phyloP scores from a whole-genome alignment of 2,888 invertebrate genomes.

The Caenorhabditis sp. region DNA sequence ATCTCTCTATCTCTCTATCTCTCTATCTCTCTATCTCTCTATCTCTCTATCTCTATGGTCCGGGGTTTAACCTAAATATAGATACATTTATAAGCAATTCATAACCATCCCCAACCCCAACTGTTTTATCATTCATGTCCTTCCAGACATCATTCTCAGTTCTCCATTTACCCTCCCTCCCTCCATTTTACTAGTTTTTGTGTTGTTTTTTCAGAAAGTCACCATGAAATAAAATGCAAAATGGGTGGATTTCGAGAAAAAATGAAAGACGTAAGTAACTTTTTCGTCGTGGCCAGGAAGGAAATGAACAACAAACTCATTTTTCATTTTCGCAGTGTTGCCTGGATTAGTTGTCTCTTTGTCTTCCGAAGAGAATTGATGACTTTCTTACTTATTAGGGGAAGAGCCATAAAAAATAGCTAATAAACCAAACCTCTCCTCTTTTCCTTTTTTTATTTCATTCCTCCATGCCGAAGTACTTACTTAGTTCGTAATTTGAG shows the following conservation, averaged over 20 bases:
- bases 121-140: slow-evolving; percentile 38
- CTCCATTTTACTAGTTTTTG: neutral
- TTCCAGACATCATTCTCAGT: slow-evolving; percentile 1
- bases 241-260: slow-evolving; percentile 2
- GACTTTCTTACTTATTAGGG: slow-evolving; percentile 4
- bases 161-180: neutral
- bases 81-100: neutral
- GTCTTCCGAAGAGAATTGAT: neutral
- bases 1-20: neutral
- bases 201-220: neutral
- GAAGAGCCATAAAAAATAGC: neutral
- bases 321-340: slow-evolving; percentile 10
- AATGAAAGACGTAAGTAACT: neutral
- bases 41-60: neutral
- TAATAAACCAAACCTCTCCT: neutral
- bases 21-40: neutral
- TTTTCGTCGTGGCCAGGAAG: too few species aligned
- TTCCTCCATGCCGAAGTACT: neutral
- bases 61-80: neutral
- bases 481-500: neutral
- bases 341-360: neutral
- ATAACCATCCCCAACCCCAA: neutral
- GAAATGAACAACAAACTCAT: slow-evolving; percentile 14
- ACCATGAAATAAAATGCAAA: neutral
- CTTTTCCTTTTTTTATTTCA: slow-evolving; percentile 10